A percentile compares a stretch with the other conserved stretches of the same genome.
These are phyloP conservation scores for Azemiops feae DNA, from an alignment of 2,113 vertebrate species.

Conservation along the genomic window DNA sequence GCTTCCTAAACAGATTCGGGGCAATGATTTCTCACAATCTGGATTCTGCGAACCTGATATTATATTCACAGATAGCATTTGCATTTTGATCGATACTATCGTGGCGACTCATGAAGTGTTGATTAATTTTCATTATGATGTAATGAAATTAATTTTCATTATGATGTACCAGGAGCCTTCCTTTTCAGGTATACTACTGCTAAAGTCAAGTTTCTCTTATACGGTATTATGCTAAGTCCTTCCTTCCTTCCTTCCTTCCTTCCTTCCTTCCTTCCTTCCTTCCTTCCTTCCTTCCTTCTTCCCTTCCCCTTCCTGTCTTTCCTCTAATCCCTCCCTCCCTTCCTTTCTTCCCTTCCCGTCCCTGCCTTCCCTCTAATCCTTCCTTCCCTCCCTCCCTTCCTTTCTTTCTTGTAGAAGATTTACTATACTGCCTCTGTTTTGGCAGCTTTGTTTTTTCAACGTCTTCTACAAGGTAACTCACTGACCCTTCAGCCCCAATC, in stretches of 20 bases:
- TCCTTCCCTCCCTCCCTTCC: not conserved
- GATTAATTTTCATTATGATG: not conserved
- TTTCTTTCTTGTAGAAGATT: not conserved
- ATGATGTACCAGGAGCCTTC: not conserved
- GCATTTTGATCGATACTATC: not conserved
- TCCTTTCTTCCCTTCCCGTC: rapidly evolving
- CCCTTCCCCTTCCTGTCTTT: too few species aligned
- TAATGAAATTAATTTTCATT: too few species aligned
- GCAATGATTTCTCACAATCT: not conserved
- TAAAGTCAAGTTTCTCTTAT: not conserved
- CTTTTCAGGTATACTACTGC: not conserved
- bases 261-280: too few species aligned
- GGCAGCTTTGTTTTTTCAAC: not conserved
- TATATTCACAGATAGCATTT: not conserved
- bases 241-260: not conserved
- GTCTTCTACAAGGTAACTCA: not conserved
- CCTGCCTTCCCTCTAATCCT: too few species aligned
- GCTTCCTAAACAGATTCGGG: not conserved
- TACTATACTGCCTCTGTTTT: not conserved
- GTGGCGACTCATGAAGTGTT: not conserved
- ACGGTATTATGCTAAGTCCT: not conserved
- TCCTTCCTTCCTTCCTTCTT: not conserved
- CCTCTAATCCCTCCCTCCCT: rapidly evolving
- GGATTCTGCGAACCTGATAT: not conserved
- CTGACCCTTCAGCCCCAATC: too few species aligned